These are phyloP conservation scores for Acanthurus tractus DNA, from an alignment of 2,797 vertebrate species.

Conservation along the genomic window DNA sequence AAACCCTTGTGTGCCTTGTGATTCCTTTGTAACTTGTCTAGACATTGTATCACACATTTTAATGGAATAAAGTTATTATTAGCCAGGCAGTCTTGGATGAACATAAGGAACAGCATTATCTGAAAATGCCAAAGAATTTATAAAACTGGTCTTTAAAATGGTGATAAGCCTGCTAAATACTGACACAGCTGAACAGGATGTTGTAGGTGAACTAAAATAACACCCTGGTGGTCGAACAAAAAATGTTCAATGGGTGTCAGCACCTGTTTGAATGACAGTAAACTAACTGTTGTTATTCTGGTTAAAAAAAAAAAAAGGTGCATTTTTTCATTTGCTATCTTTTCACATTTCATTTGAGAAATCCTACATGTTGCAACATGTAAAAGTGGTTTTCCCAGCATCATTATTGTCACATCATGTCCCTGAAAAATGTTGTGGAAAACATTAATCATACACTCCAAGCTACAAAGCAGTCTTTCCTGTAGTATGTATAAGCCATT, in stretches of 20 bases:
- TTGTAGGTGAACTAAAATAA: neutral
- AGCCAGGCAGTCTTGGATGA: neutral
- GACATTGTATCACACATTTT: neutral
- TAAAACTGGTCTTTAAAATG: no score
- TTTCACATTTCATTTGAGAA: neutral
- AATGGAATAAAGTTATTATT: neutral
- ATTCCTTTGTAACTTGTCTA: neutral
- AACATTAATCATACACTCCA: constrained; percentile 24
- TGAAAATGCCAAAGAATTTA: no score
- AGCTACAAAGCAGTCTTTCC: constrained; percentile 35
- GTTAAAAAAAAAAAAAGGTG: no score
- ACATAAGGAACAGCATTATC: no score
- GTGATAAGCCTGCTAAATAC: neutral
- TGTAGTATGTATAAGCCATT: constrained; percentile 29
- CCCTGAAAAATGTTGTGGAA: constrained; percentile 22
- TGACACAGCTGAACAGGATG: neutral
- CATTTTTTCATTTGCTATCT: no score
- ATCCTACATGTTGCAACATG: neutral
- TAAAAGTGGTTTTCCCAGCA: neutral
- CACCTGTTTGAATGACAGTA: no score
- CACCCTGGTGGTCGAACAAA: neutral
- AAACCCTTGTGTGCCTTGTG: no score
- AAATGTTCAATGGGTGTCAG: neutral
- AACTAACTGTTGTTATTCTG: no score
- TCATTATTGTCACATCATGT: constrained; percentile 8